Evolutionary conservation across 2,888 invertebrate species (phyloP).

Genomic region (Rotaria macrura): DNA sequence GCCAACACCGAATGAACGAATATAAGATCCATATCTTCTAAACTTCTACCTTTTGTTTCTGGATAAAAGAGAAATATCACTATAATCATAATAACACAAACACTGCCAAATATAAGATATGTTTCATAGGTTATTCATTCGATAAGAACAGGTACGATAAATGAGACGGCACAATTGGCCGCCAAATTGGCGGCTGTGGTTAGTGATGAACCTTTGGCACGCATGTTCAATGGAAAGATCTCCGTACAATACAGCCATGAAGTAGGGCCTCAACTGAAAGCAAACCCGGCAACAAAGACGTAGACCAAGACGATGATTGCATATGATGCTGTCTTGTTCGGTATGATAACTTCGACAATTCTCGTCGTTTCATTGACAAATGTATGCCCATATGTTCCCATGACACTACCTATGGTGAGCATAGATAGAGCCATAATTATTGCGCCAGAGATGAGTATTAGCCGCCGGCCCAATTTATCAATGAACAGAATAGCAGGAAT

Average conservation of each 20-base stretch:
- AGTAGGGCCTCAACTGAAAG: too few species aligned
- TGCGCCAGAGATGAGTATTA: neutral
- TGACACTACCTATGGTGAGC: neutral
- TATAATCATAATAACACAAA: neutral
- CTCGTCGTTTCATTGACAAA: neutral
- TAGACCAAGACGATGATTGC: too few species aligned
- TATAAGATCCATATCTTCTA: slow-evolving; percentile 27
- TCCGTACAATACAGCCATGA: neutral
- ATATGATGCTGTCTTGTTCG: neutral
- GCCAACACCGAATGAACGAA: neutral
- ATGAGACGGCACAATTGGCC: neutral
- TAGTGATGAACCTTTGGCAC: neutral
- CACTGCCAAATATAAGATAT: neutral
- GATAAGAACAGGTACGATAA: neutral
- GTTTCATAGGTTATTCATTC: neutral
- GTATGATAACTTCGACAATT: neutral
- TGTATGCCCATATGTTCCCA: neutral
- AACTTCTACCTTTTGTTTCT: neutral
- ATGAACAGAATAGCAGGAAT: neutral
- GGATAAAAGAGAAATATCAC: neutral
- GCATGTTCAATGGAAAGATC: neutral
- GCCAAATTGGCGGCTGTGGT: neutral
- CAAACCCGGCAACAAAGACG: too few species aligned
- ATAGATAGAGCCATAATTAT: neutral
- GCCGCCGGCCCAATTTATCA: neutral